Percentiles rank a stretch among this genome's conserved stretches.
phyloP scores from a whole-genome alignment of 2,113 vertebrate species.

The Hemiscyllium ocellatum region DNA sequence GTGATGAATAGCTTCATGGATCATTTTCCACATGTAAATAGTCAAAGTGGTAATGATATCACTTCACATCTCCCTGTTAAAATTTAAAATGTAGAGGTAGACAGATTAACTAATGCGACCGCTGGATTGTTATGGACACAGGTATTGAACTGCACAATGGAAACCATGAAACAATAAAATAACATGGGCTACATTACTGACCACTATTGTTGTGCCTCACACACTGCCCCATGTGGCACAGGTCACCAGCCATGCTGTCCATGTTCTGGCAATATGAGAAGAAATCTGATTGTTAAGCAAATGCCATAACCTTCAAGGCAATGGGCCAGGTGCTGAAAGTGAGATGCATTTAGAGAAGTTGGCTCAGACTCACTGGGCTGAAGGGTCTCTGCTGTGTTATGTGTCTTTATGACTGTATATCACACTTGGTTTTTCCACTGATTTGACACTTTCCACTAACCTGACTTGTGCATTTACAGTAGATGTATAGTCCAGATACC shows the following conservation, averaged over 20 bases:
- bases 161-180: neutral
- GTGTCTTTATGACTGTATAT: too few species aligned
- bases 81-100: neutral
- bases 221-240: too few species aligned
- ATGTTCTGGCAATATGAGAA: neutral
- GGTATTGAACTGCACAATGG: neutral
- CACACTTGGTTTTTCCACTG: neutral
- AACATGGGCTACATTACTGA: neutral
- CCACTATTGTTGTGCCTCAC: neutral
- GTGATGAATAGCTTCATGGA: neutral
- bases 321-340: too few species aligned
- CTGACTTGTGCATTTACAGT: neutral
- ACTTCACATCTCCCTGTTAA: neutral
- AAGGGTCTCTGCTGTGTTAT: too few species aligned
- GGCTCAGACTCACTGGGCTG: too few species aligned
- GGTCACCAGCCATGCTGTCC: too few species aligned
- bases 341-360: too few species aligned
- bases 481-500: neutral
- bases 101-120: neutral
- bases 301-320: too few species aligned
- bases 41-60: neutral
- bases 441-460: neutral
- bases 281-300: neutral
- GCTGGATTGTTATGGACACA: neutral
- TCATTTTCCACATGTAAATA: neutral